These are phyloP conservation scores for Blastomussa wellsi DNA, from an alignment of 92 coral and sea anemone genomes.

Conservation along the genomic window DNA sequence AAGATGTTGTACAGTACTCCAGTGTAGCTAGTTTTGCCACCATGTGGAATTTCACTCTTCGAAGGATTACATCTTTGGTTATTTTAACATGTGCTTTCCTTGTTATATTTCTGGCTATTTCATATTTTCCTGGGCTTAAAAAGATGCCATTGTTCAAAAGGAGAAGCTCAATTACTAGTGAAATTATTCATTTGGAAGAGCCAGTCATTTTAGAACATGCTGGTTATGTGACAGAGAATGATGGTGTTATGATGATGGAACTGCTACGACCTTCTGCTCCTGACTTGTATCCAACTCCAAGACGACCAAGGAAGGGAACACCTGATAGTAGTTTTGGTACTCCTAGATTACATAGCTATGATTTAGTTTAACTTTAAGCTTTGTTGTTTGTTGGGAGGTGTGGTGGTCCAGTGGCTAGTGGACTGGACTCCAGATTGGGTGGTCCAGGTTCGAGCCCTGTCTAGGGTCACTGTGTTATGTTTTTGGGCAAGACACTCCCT, in stretches of 20 bases:
- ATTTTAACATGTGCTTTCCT: slow-evolving; percentile 16
- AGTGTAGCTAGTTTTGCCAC: background rate
- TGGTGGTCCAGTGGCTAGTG: too few species aligned
- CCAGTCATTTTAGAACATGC: background rate
- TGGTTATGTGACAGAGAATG: background rate
- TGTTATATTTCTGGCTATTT: slow-evolving; percentile 16
- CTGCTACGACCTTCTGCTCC: slow-evolving; percentile 64
- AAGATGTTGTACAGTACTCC: background rate
- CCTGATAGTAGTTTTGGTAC: slow-evolving; percentile 67
- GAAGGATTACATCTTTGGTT: slow-evolving; percentile 22
- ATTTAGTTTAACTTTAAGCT: background rate
- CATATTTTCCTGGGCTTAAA: slow-evolving; percentile 21
- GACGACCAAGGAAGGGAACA: slow-evolving; percentile 53
- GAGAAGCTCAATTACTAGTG: background rate
- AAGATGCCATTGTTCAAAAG: slow-evolving; percentile 16
- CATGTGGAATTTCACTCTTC: slow-evolving; percentile 31
- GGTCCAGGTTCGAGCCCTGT: too few species aligned
- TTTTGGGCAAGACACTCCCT: too few species aligned
- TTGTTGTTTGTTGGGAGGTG: too few species aligned
- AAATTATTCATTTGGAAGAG: background rate
- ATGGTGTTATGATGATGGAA: slow-evolving; percentile 40
- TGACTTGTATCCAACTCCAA: slow-evolving; percentile 71
- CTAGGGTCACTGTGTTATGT: too few species aligned
- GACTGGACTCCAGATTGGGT: too few species aligned
- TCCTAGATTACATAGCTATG: background rate